A percentile compares a stretch with the other conserved stretches of the same genome.
Conservation (phyloP, 1,140 invertebrate species). For the Pseudomyrmex cubaensis region DNA sequence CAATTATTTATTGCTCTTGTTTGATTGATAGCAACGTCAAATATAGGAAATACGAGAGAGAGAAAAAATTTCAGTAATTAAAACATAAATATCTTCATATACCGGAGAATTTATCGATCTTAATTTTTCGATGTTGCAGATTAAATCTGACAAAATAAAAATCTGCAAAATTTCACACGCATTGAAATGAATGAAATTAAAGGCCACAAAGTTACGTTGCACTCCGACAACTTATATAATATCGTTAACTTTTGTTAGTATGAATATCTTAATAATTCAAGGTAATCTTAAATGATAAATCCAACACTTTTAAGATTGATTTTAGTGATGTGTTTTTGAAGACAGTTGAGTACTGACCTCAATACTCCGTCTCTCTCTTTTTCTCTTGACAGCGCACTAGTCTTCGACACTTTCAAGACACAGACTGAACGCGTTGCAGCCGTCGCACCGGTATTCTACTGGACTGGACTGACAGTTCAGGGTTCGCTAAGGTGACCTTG, state of each 20-base stretch:
- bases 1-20: no score
- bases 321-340: no score
- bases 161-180: background rate
- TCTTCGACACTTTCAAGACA: slow-evolving; percentile 28
- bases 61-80: background rate
- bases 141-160: background rate
- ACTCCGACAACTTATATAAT: no score
- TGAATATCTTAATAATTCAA: background rate
- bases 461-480: slow-evolving; percentile 73
- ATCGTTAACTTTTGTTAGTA: no score
- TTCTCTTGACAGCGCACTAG: background rate
- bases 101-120: background rate
- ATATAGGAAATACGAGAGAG: background rate
- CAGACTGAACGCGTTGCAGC: slow-evolving; percentile 13
- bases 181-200: no score
- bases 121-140: background rate
- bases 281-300: background rate
- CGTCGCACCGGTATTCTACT: slow-evolving; percentile 32
- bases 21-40: background rate
- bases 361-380: background rate
- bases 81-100: slow-evolving; percentile 1
- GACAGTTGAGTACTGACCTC: slow-evolving; percentile 31
- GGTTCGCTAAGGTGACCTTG: slow-evolving; percentile 82
- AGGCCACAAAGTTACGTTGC: no score
- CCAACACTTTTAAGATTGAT: no score